Evolutionary conservation across 2,113 vertebrate species (phyloP), one percentile per base, ranked within the genome.

Genomic region (Nothoprocta perdicaria): DNA sequence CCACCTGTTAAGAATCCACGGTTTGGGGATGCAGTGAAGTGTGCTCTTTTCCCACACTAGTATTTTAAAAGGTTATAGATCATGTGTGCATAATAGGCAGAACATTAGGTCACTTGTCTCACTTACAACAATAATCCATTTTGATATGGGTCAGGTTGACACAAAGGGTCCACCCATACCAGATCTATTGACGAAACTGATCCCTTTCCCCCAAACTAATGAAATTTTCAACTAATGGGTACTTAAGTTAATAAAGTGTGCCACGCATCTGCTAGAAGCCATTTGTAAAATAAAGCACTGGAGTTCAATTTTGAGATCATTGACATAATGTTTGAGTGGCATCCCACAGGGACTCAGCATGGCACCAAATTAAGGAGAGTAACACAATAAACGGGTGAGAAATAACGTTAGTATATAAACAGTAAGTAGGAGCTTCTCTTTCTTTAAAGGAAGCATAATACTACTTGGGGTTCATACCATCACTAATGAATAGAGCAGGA

Each of bases 91-190:
- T 98, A 98, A 98, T 96, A 98, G 98, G 98, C 98, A 98, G 98
- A 98, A 98, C 98, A 98, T 98, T 97, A 97, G 98, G 97, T 98
- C 97, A 95, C 98, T 98, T 98, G 98, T 98, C 98, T 98, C 98
- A 98, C 98, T 98, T 98, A 98, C 97, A 98, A 98, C 98, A 98
- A 98, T 98, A 98, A 98, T 98, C 98, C 97, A 75, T 98, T 98
- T 98, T 97, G 98, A 98, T 97, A 98, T 98, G 98, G 98, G 98
- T 98, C 98, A 98, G 96, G 88, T 96, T 96, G 96, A 98, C 97
- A 98, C 98, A 98, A 98, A 98, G 97, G 96, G 96, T 97, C 97
- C 97, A 97, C 97, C 98, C 97, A 97, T 95, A 97, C 97, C 96
- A 96, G 97, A 97, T 97, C 98, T 97, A 97, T 97, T 98, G 97